A percentile compares a stretch with the other conserved stretches of the same genome.
phyloP scores from a whole-genome alignment of 2,888 invertebrate genomes.

The Acanthopleura granulata region DNA sequence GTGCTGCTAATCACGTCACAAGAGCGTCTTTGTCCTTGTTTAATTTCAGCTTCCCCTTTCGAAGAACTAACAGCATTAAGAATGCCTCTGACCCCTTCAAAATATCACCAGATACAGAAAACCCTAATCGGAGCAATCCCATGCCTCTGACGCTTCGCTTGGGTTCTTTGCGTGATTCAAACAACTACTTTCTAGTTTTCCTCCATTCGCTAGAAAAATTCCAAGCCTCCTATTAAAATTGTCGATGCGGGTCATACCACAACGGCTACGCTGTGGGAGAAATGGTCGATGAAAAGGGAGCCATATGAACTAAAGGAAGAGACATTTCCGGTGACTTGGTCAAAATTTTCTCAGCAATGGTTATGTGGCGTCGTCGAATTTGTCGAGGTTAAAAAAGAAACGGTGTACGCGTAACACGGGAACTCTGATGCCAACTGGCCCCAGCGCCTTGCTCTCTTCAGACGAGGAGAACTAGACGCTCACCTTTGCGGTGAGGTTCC shows the following conservation, averaged over 20 bases:
- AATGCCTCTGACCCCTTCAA: not conserved
- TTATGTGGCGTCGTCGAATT: not conserved
- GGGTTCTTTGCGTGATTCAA: too few relatives aligned
- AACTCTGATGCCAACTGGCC: not conserved
- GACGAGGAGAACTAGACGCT: not conserved
- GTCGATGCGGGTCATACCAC: not conserved
- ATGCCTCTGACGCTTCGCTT: not conserved
- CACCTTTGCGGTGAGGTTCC: not conserved
- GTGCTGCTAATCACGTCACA: not conserved
- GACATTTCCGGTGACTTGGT: not conserved
- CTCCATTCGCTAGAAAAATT: not conserved
- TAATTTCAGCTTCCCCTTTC: too few relatives aligned
- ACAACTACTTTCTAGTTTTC: not conserved
- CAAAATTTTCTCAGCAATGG: not conserved
- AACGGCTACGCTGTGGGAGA: not conserved
- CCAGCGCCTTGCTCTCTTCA: not conserved
- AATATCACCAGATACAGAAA: too few relatives aligned
- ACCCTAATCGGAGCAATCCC: not conserved
- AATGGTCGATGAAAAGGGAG: not conserved
- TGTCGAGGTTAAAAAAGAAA: not conserved
- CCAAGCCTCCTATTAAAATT: not conserved
- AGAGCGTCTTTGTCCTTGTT: not conserved
- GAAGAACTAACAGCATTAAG: not conserved
- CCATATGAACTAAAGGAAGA: not conserved
- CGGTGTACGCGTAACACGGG: not conserved